These are phyloP conservation scores for Caenorhabditis auriculariae DNA, from an alignment of 2,888 invertebrate species.

Conservation along the genomic window DNA sequence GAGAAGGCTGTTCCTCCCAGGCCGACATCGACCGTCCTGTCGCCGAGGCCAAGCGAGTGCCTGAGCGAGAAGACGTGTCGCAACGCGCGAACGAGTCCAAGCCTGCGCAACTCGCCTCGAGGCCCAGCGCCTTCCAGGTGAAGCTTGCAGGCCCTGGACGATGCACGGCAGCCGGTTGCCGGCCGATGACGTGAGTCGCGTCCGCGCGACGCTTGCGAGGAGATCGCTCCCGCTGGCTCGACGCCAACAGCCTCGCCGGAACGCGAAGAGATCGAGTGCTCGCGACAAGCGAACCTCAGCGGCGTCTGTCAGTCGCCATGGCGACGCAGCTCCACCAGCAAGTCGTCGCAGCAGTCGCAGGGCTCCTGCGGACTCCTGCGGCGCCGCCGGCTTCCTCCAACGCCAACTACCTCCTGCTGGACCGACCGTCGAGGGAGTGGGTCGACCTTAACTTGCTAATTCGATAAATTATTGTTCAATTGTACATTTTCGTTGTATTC, in stretches of 20 bases:
- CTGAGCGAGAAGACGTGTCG: slow-evolving; percentile 73
- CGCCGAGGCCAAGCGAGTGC: slow-evolving; percentile 89
- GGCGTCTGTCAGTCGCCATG: too few species aligned
- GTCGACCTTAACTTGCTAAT: too few species aligned
- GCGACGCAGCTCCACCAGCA: too few species aligned
- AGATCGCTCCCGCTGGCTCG: slow-evolving; percentile 78
- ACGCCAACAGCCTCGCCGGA: slow-evolving; percentile 76
- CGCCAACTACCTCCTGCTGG: too few species aligned
- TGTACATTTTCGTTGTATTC: too few species aligned
- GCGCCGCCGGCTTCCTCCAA: too few species aligned
- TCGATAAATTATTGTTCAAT: too few species aligned
- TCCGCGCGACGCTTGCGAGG: slow-evolving; percentile 84
- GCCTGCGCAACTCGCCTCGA: slow-evolving; percentile 81
- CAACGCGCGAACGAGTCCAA: slow-evolving; percentile 72
- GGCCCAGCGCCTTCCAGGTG: slow-evolving; percentile 71
- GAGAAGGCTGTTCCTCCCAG: slow-evolving; percentile 82
- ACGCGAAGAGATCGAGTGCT: too few species aligned
- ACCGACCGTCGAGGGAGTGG: too few species aligned
- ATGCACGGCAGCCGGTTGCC: slow-evolving; percentile 80
- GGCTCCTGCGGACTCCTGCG: too few species aligned
- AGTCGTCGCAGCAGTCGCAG: too few species aligned
- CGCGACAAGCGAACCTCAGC: too few species aligned
- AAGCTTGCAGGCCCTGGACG: slow-evolving; percentile 50
- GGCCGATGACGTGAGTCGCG: slow-evolving; percentile 79
- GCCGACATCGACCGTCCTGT: slow-evolving; percentile 84